Conservation (phyloP, 2,888 invertebrate species). For the Octodonta nipae region DNA sequence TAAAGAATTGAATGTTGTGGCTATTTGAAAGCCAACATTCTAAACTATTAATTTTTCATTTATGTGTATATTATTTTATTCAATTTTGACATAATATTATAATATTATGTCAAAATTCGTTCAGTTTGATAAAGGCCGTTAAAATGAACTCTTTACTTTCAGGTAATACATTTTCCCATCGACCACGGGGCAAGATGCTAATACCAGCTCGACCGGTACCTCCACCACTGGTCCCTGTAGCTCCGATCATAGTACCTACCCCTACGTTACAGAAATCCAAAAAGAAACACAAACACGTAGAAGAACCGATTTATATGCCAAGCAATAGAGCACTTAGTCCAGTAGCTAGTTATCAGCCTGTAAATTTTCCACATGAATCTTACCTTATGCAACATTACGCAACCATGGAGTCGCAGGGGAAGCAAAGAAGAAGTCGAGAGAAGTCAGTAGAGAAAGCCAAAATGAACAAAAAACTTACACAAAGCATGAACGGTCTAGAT, state of each 20-base stretch:
- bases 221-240: conserved; percentile 29
- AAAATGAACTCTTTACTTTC: too few species aligned
- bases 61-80: too few species aligned
- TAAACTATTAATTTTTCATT: too few species aligned
- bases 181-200: conserved; percentile 41
- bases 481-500: conserved; percentile 54
- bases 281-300: conserved; percentile 37
- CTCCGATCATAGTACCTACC: conserved; percentile 35
- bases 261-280: conserved; percentile 44
- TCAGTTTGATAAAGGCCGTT: too few species aligned
- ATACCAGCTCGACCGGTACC: conserved; percentile 44
- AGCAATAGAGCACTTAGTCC: conserved; percentile 43
- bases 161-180: conserved; percentile 28
- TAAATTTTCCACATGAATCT: conserved; percentile 44
- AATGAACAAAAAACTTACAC: conserved; percentile 48
- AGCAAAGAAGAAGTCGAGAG: conserved; percentile 16
- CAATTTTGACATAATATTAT: too few species aligned
- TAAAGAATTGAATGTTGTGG: too few species aligned
- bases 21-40: too few species aligned
- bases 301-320: conserved; percentile 48
- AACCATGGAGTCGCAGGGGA: conserved; percentile 36
- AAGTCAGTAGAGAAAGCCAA: conserved; percentile 19
- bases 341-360: conserved; percentile 43
- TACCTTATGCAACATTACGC: conserved; percentile 46
- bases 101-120: too few species aligned